phyloP scores from a whole-genome alignment of 2,797 vertebrate genomes.

The Hoplostethus atlanticus region DNA sequence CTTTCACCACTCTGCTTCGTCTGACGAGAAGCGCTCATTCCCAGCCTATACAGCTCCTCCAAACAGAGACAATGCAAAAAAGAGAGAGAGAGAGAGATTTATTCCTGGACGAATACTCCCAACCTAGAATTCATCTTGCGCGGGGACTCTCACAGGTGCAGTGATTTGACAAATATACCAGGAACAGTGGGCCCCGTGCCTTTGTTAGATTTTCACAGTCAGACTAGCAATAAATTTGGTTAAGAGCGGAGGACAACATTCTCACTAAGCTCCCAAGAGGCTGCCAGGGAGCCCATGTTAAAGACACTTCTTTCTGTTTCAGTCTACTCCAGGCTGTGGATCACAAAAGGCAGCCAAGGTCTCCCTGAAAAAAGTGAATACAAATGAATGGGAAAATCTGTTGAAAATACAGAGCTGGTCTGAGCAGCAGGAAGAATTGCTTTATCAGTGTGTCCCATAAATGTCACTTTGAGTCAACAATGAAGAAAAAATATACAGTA shows the following conservation, averaged over 20 bases:
- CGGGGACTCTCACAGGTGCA: slow-evolving; percentile 93
- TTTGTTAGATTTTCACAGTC: slow-evolving; percentile 90
- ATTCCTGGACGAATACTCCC: slow-evolving; percentile 86
- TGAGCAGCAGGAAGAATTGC: slow-evolving; percentile 79
- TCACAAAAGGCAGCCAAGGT: slow-evolving; percentile 78
- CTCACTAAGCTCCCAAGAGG: slow-evolving; percentile 83
- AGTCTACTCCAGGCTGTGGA: slow-evolving; percentile 77
- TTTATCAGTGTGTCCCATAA: slow-evolving; percentile 86
- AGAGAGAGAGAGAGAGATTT: slow-evolving; percentile 86
- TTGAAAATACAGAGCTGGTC: slow-evolving; percentile 71
- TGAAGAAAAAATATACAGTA: slow-evolving; percentile 63
- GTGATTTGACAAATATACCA: slow-evolving; percentile 94
- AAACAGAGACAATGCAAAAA: slow-evolving; percentile 81
- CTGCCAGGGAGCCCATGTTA: slow-evolving; percentile 77
- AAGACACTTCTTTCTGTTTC: slow-evolving; percentile 84
- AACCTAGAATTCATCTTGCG: slow-evolving; percentile 92
- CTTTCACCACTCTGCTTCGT: slow-evolving; percentile 89
- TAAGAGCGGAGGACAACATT: slow-evolving; percentile 87
- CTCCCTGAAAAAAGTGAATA: slow-evolving; percentile 52
- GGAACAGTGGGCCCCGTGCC: slow-evolving; percentile 84
- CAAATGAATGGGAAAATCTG: slow-evolving; percentile 73
- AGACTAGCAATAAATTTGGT: slow-evolving; percentile 94
- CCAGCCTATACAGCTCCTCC: slow-evolving; percentile 77
- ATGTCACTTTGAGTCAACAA: slow-evolving; percentile 85
- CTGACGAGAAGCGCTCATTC: slow-evolving; percentile 86